Evolutionary conservation across 2,888 invertebrate species (phyloP).

Genomic region (Drosophila macrospina): DNA sequence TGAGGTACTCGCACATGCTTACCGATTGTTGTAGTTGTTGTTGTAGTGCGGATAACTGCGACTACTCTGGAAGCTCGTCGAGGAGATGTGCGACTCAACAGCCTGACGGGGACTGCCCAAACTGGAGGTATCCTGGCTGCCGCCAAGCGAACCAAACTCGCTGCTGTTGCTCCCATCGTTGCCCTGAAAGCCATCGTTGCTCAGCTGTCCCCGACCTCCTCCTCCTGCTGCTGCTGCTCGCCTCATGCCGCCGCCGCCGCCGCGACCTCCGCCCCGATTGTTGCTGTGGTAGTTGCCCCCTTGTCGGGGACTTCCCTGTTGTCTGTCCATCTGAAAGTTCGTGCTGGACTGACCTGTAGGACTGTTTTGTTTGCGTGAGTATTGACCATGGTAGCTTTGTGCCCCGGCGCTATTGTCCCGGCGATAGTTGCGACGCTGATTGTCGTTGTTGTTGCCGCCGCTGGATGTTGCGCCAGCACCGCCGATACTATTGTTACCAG

Average conservation of each 20-base stretch:
- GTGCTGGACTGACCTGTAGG: slow-evolving; percentile 30
- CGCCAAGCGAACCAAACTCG: slow-evolving; percentile 37
- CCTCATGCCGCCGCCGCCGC: slow-evolving; percentile 24
- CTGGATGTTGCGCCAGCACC: slow-evolving; percentile 42
- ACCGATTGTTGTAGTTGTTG: slow-evolving; percentile 49
- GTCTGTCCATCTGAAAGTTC: slow-evolving; percentile 18
- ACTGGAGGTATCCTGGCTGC: slow-evolving; percentile 40
- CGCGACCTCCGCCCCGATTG: slow-evolving; percentile 31
- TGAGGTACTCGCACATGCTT: slow-evolving; percentile 1
- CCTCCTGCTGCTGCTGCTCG: slow-evolving; percentile 25
- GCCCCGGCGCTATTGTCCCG: slow-evolving; percentile 55
- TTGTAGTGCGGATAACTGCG: slow-evolving; percentile 57
- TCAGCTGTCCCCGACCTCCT: slow-evolving; percentile 8
- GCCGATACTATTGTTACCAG: slow-evolving; percentile 31
- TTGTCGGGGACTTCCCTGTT: slow-evolving; percentile 27
- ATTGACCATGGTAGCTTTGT: slow-evolving; percentile 36
- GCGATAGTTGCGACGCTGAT: slow-evolving; percentile 53
- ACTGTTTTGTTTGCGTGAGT: slow-evolving; percentile 30
- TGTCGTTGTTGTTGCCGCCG: slow-evolving; percentile 37
- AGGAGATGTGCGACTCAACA: slow-evolving; percentile 33
- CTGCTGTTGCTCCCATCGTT: slow-evolving; percentile 51
- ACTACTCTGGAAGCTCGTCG: slow-evolving; percentile 54
- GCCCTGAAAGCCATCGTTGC: slow-evolving; percentile 33
- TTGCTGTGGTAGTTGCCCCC: slow-evolving; percentile 11
- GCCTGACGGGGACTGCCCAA: slow-evolving; percentile 39